phyloP scores from a whole-genome alignment of 2,113 vertebrate genomes.

The Coryphaenoides rupestris region DNA sequence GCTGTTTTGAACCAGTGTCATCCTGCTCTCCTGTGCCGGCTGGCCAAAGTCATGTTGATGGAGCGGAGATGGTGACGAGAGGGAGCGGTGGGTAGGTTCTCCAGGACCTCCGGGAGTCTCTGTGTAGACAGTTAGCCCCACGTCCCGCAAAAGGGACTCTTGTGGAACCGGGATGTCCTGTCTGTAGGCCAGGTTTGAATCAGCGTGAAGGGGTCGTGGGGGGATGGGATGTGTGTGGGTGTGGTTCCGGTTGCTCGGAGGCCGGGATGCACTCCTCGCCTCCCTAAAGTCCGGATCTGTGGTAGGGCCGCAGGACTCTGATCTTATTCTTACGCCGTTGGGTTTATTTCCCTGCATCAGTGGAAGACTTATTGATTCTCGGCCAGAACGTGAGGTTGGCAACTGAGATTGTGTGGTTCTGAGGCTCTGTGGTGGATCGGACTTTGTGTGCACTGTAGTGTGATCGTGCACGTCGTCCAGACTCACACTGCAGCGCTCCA shows the following conservation, averaged over 20 bases:
- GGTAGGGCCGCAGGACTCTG: conserved; percentile 72
- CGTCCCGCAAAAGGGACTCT: conserved; percentile 70
- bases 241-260: conserved; percentile 29
- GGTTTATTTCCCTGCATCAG: conserved; percentile 51
- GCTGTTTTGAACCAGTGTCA: conserved; percentile 25
- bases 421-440: conserved; percentile 16
- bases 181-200: conserved; percentile 41
- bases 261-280: conserved; percentile 27
- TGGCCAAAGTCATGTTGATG: conserved; percentile 51
- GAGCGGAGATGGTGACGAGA: conserved; percentile 60
- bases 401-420: conserved; percentile 29
- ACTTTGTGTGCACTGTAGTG: conserved; percentile 38
- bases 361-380: conserved; percentile 55
- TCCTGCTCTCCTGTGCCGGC: conserved; percentile 32
- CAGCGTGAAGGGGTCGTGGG: conserved; percentile 23
- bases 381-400: conserved; percentile 36
- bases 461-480: conserved; percentile 46
- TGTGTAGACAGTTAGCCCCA: conserved; percentile 73
- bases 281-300: conserved; percentile 31
- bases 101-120: conserved; percentile 59
- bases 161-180: conserved; percentile 73
- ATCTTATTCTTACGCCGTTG: conserved; percentile 63
- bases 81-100: conserved; percentile 49
- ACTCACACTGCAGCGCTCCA: conserved; percentile 41
- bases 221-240: conserved; percentile 22